These are phyloP conservation scores for Mesorhabditis sp. DNA, from an alignment of 2,888 invertebrate genomes.

Conservation along the genomic window DNA sequence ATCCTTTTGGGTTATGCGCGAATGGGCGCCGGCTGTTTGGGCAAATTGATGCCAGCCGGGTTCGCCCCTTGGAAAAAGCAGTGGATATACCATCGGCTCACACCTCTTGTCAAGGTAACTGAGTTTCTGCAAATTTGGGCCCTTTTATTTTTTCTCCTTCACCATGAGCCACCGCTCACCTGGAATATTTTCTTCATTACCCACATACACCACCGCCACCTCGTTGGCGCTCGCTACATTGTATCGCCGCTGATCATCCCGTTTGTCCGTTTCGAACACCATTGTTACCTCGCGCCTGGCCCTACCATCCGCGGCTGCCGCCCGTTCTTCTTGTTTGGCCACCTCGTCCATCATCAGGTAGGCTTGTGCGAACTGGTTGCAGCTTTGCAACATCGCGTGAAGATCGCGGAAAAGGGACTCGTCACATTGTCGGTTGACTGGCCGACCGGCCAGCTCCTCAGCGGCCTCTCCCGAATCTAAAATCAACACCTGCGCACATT, in stretches of 20 bases:
- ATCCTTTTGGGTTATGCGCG: constrained; percentile 10
- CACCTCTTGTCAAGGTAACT: constrained; percentile 52
- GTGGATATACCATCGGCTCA: constrained; percentile 59
- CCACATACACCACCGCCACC: constrained; percentile 37
- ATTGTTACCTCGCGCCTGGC: neutral
- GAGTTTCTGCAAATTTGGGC: constrained; percentile 39
- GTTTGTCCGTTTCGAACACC: constrained; percentile 1
- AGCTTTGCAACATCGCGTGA: constrained; percentile 7
- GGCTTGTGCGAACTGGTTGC: constrained; percentile 14
- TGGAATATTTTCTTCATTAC: constrained; percentile 21
- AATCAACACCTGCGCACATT: constrained; percentile 14
- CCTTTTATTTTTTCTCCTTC: constrained; percentile 28
- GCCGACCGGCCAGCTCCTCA: constrained; percentile 9
- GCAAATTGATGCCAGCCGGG: constrained; percentile 31
- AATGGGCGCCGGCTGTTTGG: constrained; percentile 15
- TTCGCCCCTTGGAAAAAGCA: constrained; percentile 52
- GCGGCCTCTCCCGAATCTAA: constrained; percentile 17
- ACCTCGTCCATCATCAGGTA: constrained; percentile 20
- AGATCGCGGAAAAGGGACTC: constrained; percentile 16
- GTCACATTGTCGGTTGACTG: constrained; percentile 18
- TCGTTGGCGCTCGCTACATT: constrained; percentile 30
- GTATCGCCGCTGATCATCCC: constrained; percentile 10
- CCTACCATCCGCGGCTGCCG: neutral
- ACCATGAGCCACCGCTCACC: constrained; percentile 55
- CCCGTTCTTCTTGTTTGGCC: neutral